Evolutionary conservation across 1,140 invertebrate species (phyloP), one percentile per base, ranked within the genome.

Genomic region (Calephelis virginiensis): DNA sequence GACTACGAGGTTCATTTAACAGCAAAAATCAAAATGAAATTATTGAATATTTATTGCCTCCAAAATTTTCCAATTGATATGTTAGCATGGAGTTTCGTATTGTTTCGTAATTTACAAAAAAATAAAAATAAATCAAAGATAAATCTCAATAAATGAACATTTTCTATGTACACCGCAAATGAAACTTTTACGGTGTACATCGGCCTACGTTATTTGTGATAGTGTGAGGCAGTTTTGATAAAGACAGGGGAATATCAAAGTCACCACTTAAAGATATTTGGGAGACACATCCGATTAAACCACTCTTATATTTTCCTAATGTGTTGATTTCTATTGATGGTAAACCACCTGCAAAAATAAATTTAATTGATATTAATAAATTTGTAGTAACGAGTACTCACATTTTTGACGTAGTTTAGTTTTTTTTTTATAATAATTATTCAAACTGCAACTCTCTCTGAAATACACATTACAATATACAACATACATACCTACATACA

Each of bases 151-250:
- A 63, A 46, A 63, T 48, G 46, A 63, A 63, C 43, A 12, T 46
- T 46, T 28, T 48, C 14, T 63, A 63, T 11, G 61, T 45, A 28
- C 4, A 17, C n/a, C 12, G 17, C 14, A 73, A 46, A 61, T 63
- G 6, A 13, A 38, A 62, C 9, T 68, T 70, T 76, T 82, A 90
- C 50, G 90, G 88, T 11, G 83, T 77, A 75, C 91, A 92, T 68
- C 89, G 78, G 38, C 90, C 89, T 6, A 92, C 88, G 67, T 92
- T 92, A 76, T 91, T 91, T 8, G 90, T 91, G 66, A 89, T 91
- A 14, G 90, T 91, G 77, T 92, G 87, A 0, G 86, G 85, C 48
- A 91, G 73, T 66, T 91, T 90, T 7, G 86, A 86, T 8, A 92
- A 67, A 9, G 88, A 87, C 12, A 92, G 73, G 1, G 91, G 91